Evolutionary conservation across 2,888 invertebrate genomes (phyloP).

Genomic region (Cyclophora albipunctata): DNA sequence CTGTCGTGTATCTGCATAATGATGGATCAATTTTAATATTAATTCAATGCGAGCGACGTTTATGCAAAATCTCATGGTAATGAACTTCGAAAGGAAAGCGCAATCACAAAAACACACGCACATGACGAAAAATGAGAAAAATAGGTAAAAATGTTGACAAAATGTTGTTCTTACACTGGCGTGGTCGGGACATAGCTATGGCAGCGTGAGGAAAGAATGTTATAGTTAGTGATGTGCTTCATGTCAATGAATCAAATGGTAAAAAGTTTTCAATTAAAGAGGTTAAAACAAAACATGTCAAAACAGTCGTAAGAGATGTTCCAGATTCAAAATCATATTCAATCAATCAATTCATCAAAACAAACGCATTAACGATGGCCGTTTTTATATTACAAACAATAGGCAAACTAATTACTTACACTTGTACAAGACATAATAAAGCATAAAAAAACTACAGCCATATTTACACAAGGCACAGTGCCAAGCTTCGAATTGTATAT

Average conservation of each 20-base stretch:
- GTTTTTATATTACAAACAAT: neutral
- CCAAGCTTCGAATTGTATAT: constrained; percentile 32
- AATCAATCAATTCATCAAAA: neutral
- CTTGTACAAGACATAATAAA: constrained; percentile 17
- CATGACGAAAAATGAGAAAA: constrained; percentile 22
- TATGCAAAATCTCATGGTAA: neutral
- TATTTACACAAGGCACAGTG: constrained; percentile 43
- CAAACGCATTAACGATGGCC: constrained; percentile 1
- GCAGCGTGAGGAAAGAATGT: constrained; percentile 66
- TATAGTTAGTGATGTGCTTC: constrained; percentile 47
- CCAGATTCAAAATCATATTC: constrained; percentile 30
- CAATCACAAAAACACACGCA: constrained; percentile 15
- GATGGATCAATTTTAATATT: constrained; percentile 1
- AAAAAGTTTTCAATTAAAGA: constrained; percentile 4
- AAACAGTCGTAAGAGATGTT: constrained; percentile 67
- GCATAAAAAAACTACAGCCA: constrained; percentile 27
- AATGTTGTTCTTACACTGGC: constrained; percentile 76
- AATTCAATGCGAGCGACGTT: neutral
- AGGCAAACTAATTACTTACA: constrained; percentile 5
- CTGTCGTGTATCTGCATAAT: neutral
- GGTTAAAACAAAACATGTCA: constrained; percentile 10
- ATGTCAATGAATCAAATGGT: constrained; percentile 17
- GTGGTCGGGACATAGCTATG: constrained; percentile 76
- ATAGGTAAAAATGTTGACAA: constrained; percentile 22
- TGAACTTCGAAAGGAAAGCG: neutral